Evolutionary conservation across 2,888 invertebrate genomes (phyloP), one percentile per base, ranked within the genome.

Genomic region (Drepanosiphum platanoidis): DNA sequence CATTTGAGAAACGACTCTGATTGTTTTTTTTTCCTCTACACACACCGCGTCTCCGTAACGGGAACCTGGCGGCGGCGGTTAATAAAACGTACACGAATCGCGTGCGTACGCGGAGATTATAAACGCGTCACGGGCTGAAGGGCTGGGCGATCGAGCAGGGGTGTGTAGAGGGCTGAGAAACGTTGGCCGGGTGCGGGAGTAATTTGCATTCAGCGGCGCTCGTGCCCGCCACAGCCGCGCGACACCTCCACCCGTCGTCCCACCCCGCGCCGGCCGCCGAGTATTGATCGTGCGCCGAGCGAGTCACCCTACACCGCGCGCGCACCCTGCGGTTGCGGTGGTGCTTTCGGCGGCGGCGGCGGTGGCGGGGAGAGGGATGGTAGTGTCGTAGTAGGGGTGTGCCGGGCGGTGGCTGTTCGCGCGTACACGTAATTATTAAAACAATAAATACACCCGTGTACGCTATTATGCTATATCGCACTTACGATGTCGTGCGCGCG

Each of bases 1-100:
- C 3, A 9, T 15, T 1, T 27, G 27, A 36, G 66, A 39, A 42
- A 32, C 61, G 46, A 27, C n/a, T 30, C 32, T 42, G 30, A 39
- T 42, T 30, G 36, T 42, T 39, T 30, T 27, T 5, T 15, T 8
- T 0, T 5, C 15, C 94, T 94, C 94, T 96, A 22, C 8, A 52
- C 18, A 4, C 18, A 22, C 96, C 94, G n/a, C n/a, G 13, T 42
- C 13, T 46, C n/a, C n/a, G n/a, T 75, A 75, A 75, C 75, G 70
- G 42, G n/a, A 34, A 27, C n/a, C 32, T 39, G 46, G 18, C 71
- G 32, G n/a, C n/a, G 61, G 42, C 66, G 46, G 74, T 84, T 70
- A 78, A 61, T 42, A 39, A n/a, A 58, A 39, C 61, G 70, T 58
- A 52, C 39, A 52, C 39, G 61, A 36, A 95, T 95, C 95, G 46